phyloP scores from a whole-genome alignment of 2,888 invertebrate species.

The Chamaedrilus cognettii region DNA sequence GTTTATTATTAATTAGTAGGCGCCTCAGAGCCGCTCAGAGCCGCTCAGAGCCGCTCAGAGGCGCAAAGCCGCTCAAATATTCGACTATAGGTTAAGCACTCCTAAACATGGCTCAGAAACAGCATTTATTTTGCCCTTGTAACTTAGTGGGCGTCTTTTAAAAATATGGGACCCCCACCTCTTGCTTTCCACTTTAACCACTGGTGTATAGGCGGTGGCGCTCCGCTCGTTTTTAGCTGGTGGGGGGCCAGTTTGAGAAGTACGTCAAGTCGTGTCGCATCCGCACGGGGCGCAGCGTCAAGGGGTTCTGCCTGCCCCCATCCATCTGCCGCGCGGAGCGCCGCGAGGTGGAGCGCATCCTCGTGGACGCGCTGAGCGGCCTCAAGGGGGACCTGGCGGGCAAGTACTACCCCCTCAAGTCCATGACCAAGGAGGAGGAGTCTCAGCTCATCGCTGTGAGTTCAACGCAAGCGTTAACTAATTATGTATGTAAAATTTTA shows the following conservation, averaged over 20 bases:
- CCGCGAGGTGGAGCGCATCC: conserved; percentile 38
- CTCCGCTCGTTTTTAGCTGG: no score
- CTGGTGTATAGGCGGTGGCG: not conserved
- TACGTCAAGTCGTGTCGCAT: conserved; percentile 42
- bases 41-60: no score
- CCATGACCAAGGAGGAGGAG: conserved; percentile 38
- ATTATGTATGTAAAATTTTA: no score
- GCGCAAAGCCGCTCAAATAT: no score
- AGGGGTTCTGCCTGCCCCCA: conserved; percentile 41
- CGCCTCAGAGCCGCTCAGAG: no score
- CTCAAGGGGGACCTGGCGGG: conserved; percentile 37
- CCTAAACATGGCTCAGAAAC: not conserved
- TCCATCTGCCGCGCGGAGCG: conserved; percentile 41
- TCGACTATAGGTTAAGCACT: no score
- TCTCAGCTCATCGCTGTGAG: conserved; percentile 34
- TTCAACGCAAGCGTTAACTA: no score
- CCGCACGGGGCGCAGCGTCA: conserved; percentile 38
- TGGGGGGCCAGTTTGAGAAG: conserved; percentile 40
- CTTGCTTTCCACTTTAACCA: no score
- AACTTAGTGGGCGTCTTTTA: no score
- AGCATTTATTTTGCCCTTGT: no score
- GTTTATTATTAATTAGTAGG: no score
- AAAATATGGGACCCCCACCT: no score
- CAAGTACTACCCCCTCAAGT: conserved; percentile 39
- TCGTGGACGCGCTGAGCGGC: conserved; percentile 34